Conservation (phyloP, 2,797 vertebrate species). For the Poecilia wingei region DNA sequence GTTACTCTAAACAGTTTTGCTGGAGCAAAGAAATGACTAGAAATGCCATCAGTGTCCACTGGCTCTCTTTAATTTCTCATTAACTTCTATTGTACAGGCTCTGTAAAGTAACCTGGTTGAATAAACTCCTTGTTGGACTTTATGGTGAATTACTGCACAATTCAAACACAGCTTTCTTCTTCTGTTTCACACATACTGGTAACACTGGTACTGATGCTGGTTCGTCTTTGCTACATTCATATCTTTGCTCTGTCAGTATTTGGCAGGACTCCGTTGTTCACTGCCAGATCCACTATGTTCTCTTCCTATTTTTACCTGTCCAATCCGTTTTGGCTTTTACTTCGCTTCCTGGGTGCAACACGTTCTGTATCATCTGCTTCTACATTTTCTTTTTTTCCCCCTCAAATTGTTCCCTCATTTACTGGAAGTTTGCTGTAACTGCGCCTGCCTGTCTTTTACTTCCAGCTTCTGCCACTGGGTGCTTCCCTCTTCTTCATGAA, state of each 20-base stretch:
- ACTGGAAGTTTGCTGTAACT: background rate
- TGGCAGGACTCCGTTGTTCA: background rate
- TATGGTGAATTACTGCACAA: background rate
- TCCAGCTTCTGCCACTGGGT: background rate
- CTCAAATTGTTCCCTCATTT: background rate
- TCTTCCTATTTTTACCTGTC: background rate
- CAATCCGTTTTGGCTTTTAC: background rate
- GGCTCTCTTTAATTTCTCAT: background rate
- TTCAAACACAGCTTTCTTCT: background rate
- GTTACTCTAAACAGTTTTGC: background rate
- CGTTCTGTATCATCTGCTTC: background rate
- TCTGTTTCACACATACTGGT: background rate
- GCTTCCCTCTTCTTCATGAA: background rate
- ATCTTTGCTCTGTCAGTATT: background rate
- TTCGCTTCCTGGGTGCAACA: background rate
- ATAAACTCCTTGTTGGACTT: background rate
- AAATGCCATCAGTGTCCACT: background rate
- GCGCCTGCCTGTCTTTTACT: background rate
- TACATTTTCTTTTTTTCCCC: no score
- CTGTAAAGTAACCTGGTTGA: background rate
- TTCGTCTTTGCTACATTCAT: background rate
- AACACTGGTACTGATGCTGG: background rate
- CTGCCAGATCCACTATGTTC: background rate
- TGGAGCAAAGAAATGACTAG: background rate
- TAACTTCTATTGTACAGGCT: background rate